Evolutionary conservation across 2,888 invertebrate species (phyloP), one percentile per base, ranked within the genome.

Genomic region (Eulithis prunata): DNA sequence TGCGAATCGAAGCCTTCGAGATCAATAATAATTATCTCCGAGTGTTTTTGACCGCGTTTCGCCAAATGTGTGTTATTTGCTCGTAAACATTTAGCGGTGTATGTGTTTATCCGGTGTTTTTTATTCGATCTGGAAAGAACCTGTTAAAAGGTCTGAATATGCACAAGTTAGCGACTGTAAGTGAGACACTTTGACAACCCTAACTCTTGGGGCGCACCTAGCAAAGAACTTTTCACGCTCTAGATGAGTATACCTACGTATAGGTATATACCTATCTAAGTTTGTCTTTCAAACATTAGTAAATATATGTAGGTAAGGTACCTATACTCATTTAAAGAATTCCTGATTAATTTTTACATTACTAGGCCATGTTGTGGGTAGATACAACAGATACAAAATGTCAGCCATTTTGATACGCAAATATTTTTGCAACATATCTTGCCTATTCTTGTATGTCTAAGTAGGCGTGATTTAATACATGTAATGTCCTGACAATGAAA

Each of bases 351-450:
- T 45, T 45, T 8, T 45, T 41, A 7, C 5, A 7, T 38, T 7
- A 38, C 41, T 41, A 41, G 41, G 13, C 13, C 47, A 47, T 13
- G 46, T 47, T 47, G 47, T 49, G 36, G 57, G 47, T 36, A 47
- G 47, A 21, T 21, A 21, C 21, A 21, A 21, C 21, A 38, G 32
- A 32, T 57, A 10, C 21, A 1, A 49, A 43, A 58, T 57, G 49
- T 36, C 58, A 51, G 43, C 43, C 46, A 57, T 49, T 57, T 61
- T 79, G 80, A 80, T 79, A 87, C 84, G 84, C 83, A 81, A 86
- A 86, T 80, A 82, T 86, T 85, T 86, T 85, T 86, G 85, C 83
- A 81, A 81, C 67, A 69, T 70, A 71, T 74, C 73, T 79, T 77
- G 73, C 43, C 57, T 57, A 64, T 57, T 54, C 57, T 57, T 54